Evolutionary conservation across 1,140 invertebrate genomes (phyloP), one percentile per base, ranked within the genome.

Genomic region (Caenorhabditis latens): DNA sequence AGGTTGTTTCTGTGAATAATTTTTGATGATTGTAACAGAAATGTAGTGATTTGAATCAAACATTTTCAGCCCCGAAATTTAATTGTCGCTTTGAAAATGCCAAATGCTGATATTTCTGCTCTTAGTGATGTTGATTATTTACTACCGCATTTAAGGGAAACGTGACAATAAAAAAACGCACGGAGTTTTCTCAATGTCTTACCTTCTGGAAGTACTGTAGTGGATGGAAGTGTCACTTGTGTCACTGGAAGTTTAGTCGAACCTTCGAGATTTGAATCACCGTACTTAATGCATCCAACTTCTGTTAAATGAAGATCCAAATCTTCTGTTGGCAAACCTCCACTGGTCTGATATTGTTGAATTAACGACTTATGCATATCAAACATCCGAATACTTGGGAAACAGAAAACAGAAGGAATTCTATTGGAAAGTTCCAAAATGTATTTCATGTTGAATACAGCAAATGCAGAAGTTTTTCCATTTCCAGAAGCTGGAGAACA

Each of bases 271-370:
- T 24, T 63, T 9, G 65, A 43, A 8, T 40, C 65, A 0, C 65
- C 65, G 8, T 71, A 71, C 42, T 71, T 40, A 43, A 71, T 71
- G 46, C 65, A 71, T 46, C 65, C 65, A 19, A 71, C 65, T 46
- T 71, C 65, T 19, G 65, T 71, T 16, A 71, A 71, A 46, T 71
- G 65, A 5, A 71, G 16, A 71, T 43, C 65, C 19, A 46, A 19
- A 16, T 71, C 42, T n/a, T 65, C 61, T 9, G 32, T 32, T 46
- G 65, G 65, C 16, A 71, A 24, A 3, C 46, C 42, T 6, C 65
- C 65, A 19, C 16, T 46, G 7, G 11, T 19, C 19, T 46, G 40
- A 14, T 71, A 43, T 19, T 43, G 40, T 16, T 71, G 4, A 7
- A 71, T 21, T 13, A 71, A 8, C 40, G 11, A 9, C 4, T 16